Evolutionary conservation across 2,113 vertebrate species (phyloP).

Genomic region (Phalacrocorax aristotelis): DNA sequence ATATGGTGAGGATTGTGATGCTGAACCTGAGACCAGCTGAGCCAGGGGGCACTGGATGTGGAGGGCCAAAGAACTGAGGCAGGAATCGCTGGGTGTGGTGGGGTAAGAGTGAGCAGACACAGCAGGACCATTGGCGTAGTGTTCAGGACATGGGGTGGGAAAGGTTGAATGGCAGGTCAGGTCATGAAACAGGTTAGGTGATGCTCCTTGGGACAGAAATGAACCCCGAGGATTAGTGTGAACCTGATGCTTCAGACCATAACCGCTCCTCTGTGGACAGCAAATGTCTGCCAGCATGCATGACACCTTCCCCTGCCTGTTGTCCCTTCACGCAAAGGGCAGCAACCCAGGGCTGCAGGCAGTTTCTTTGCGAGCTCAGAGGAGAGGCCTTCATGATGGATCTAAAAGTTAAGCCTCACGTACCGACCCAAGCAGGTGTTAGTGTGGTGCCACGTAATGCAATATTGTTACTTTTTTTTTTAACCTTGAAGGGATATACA

Average conservation of each 20-base stretch:
- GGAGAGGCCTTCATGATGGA: not conserved
- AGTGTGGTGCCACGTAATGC: not conserved
- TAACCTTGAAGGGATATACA: not conserved
- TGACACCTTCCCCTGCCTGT: not conserved
- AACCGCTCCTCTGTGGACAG: not conserved
- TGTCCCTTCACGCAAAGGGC: not conserved
- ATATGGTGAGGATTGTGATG: not conserved
- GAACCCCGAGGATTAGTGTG: not conserved
- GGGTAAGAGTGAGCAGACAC: not conserved
- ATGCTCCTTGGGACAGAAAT: not conserved
- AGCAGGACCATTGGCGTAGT: not conserved
- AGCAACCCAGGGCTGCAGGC: not conserved
- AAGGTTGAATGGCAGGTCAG: not conserved
- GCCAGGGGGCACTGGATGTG: fast-evolving
- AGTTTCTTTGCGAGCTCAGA: not conserved
- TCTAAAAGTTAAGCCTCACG: not conserved
- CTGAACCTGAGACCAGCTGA: not conserved
- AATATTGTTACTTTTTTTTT: not conserved
- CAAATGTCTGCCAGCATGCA: not conserved
- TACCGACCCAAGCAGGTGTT: not conserved
- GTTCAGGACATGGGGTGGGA: not conserved
- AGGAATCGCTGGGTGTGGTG: fast-evolving
- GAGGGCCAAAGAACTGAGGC: not conserved
- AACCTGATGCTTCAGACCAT: not conserved
- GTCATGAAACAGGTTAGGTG: not conserved